phyloP scores from a whole-genome alignment of 2,888 invertebrate species.

The Chouioia cunea region DNA sequence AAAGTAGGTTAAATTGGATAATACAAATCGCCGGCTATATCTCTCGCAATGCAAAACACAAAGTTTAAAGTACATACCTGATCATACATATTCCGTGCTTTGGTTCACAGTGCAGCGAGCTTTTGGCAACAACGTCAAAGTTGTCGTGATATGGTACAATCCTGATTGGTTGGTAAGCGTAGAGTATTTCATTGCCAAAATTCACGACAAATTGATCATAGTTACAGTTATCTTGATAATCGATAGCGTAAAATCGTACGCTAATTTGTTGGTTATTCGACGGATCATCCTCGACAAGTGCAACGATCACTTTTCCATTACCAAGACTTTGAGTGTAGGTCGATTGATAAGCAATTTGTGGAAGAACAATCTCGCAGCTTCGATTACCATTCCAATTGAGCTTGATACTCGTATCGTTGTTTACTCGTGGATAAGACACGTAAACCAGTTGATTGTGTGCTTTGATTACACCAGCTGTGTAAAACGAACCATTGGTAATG shows the following conservation, averaged over 20 bases:
- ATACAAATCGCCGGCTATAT: too few relatives aligned
- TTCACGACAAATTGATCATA: background rate
- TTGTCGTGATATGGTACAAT: constrained; percentile 22
- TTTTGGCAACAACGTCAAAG: constrained; percentile 25
- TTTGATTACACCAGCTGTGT: constrained; percentile 13
- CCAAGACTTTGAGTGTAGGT: constrained; percentile 6
- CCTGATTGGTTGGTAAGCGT: background rate
- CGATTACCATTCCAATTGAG: background rate
- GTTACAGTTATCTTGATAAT: background rate
- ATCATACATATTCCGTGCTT: constrained; percentile 19
- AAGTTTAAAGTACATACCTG: constrained; percentile 13
- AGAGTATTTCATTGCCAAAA: background rate
- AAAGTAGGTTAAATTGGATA: too few relatives aligned
- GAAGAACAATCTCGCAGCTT: constrained; percentile 7
- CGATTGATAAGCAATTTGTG: background rate
- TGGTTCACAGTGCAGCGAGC: constrained; percentile 9
- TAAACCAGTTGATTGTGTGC: constrained; percentile 20
- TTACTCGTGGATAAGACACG: constrained; percentile 22
- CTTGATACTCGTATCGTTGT: constrained; percentile 3
- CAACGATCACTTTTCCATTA: constrained; percentile 18
- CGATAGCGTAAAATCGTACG: constrained; percentile 6
- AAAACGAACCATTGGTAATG: constrained; percentile 3
- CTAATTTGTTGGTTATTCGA: background rate
- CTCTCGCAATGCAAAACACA: too few relatives aligned
- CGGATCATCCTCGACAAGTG: constrained; percentile 2